Percentiles rank a stretch among this genome's conserved stretches.
phyloP scores from a whole-genome alignment of 2,113 vertebrate genomes.

The Nibea coibor region DNA sequence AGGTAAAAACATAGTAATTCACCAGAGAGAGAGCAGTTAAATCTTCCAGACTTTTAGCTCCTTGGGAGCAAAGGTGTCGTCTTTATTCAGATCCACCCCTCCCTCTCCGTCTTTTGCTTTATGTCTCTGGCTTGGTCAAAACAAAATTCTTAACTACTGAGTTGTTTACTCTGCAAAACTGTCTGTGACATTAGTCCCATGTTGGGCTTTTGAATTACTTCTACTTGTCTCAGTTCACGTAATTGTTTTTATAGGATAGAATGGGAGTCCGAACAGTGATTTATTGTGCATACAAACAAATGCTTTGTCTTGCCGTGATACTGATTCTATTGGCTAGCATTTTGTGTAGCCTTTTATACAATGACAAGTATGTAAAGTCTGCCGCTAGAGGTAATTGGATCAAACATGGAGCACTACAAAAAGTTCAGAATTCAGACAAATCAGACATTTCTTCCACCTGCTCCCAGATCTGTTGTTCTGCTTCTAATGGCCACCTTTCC shows the following conservation, averaged over 20 bases:
- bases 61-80: constrained; percentile 43
- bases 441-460: background rate
- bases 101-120: background rate
- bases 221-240: background rate
- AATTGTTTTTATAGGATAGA: constrained; percentile 11
- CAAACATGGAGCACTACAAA: background rate
- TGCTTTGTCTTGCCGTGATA: constrained; percentile 3
- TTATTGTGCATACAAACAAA: constrained; percentile 12
- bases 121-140: constrained; percentile 47
- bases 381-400: constrained; percentile 4
- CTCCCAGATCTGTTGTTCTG: background rate
- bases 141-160: constrained; percentile 20
- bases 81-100: constrained; percentile 43
- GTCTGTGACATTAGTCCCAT: background rate
- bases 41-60: constrained; percentile 61
- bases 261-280: background rate
- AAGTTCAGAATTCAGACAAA: background rate
- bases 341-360: background rate
- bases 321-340: background rate
- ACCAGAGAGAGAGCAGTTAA: constrained; percentile 57
- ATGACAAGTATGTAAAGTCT: constrained; percentile 4
- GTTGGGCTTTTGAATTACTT: constrained; percentile 12
- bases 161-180: constrained; percentile 30
- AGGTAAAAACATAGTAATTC: constrained; percentile 76
- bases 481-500: constrained; percentile 1